These are phyloP conservation scores for Tetrao urogallus DNA, from an alignment of 2,113 vertebrate genomes.

Conservation along the genomic window DNA sequence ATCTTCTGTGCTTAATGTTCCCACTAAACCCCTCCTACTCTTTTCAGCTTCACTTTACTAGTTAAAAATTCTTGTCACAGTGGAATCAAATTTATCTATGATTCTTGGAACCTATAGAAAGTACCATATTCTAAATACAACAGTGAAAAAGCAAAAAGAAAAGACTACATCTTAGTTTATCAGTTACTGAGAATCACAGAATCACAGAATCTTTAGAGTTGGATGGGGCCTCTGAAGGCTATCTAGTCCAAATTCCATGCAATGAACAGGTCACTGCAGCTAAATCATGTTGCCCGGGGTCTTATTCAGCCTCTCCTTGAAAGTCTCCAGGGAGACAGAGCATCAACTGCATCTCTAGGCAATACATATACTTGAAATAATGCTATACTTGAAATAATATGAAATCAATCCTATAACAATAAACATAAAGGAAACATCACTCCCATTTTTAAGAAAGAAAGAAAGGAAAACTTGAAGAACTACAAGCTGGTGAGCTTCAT, in stretches of 20 bases:
- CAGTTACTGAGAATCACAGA: background rate
- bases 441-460: no score
- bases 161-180: background rate
- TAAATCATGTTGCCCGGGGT: no score
- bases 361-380: no score
- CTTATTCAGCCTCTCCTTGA: no score
- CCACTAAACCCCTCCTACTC: accelerated
- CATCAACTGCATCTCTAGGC: no score
- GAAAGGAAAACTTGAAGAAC: no score
- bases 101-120: background rate
- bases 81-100: background rate
- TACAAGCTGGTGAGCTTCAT: no score
- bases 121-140: background rate
- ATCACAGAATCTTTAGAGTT: no score
- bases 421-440: background rate
- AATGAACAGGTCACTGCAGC: no score
- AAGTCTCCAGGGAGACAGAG: no score
- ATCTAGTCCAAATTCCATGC: no score
- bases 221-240: no score
- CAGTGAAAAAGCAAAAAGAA: background rate
- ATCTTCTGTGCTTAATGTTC: background rate
- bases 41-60: background rate
- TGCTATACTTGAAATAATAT: background rate
- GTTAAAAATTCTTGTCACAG: background rate
- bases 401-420: background rate